Evolutionary conservation across 2,113 vertebrate species (phyloP).

Genomic region (Macaca fascicularis): T2T-MFA8v1.1 NC_088378.1:76808001-76808500

Average conservation of each 20-base stretch:
- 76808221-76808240: conserved; percentile 40
- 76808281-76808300: conserved; percentile 41
- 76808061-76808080: conserved; percentile 65
- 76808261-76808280: conserved; percentile 62
- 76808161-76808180: conserved; percentile 54
- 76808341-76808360: conserved; percentile 66
- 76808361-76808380: conserved; percentile 56
- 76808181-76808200: conserved; percentile 34
- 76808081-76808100: conserved; percentile 26
- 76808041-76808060: conserved; percentile 57
- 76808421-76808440: conserved; percentile 52
- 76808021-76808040: conserved; percentile 38
- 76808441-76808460: conserved; percentile 66
- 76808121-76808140: conserved; percentile 56
- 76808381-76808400: conserved; percentile 67
- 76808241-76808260: conserved; percentile 42
- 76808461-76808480: conserved; percentile 69
- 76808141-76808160: conserved; percentile 47
- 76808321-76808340: conserved; percentile 32
- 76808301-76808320: conserved; percentile 27
- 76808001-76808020: conserved; percentile 8
- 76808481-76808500: conserved; percentile 32
- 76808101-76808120: conserved; percentile 71
- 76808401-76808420: conserved; percentile 66
- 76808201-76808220: conserved; percentile 63